These are phyloP conservation scores for Atta colombica DNA, from an alignment of 1,140 invertebrate species.

Conservation along the genomic window DNA sequence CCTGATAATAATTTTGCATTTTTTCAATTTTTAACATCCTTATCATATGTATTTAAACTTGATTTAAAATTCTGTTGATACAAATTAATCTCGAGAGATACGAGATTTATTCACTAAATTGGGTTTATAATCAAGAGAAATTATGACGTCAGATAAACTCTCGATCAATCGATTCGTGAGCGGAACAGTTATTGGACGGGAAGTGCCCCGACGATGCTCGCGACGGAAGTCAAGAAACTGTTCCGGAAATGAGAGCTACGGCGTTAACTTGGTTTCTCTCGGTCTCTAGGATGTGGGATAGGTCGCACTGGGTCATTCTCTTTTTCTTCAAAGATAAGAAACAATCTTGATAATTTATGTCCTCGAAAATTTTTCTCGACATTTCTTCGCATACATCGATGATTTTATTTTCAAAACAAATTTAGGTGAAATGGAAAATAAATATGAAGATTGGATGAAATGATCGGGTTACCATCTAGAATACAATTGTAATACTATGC, in stretches of 20 bases:
- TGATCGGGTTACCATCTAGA: not conserved
- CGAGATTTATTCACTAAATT: not conserved
- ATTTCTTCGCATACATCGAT: not conserved
- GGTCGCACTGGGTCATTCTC: not conserved
- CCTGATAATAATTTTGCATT: not conserved
- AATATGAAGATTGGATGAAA: not conserved
- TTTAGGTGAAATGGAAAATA: slow-evolving; percentile 2
- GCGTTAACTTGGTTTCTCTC: slow-evolving; percentile 80
- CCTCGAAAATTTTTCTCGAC: not conserved
- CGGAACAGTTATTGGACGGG: slow-evolving; percentile 32
- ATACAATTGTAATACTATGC: not conserved
- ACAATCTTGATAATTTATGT: slow-evolving; percentile 41
- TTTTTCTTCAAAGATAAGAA: slow-evolving; percentile 11
- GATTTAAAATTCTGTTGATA: not conserved
- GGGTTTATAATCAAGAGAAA: not conserved
- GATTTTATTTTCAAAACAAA: not conserved
- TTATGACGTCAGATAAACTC: not conserved
- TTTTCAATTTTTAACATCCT: not conserved
- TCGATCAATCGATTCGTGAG: slow-evolving; percentile 40
- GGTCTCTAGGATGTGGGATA: slow-evolving; percentile 70
- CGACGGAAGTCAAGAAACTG: slow-evolving; percentile 83
- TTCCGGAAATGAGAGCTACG: slow-evolving; percentile 85
- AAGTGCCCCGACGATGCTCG: slow-evolving; percentile 73
- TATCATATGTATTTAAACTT: not conserved
- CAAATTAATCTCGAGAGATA: not conserved